These are phyloP conservation scores for Cliona cf. orientalis DNA, from an alignment of 37 sponge, comb jelly and placozoan species.

Conservation along the genomic window DNA sequence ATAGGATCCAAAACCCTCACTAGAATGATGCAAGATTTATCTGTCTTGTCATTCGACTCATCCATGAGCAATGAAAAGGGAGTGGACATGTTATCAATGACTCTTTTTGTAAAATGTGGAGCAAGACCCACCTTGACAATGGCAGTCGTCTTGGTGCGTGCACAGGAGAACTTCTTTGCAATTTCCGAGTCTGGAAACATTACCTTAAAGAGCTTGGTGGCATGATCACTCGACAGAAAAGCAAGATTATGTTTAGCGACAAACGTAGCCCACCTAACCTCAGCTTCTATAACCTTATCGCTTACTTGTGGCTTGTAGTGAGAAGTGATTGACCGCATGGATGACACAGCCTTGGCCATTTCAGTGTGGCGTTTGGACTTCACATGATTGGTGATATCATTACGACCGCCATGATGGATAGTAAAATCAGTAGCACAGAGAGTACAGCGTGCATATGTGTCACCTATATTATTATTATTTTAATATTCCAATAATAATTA, in stretches of 20 bases:
- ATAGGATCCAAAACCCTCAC: neutral
- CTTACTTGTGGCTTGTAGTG: neutral
- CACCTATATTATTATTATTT: slow-evolving; percentile 14
- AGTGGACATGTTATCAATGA: neutral
- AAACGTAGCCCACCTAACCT: slow-evolving; percentile 45
- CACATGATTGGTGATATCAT: slow-evolving; percentile 46
- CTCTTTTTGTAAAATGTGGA: slow-evolving; percentile 3
- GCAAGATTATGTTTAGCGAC: slow-evolving; percentile 49
- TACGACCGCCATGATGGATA: slow-evolving; percentile 35
- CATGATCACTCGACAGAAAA: slow-evolving; percentile 55
- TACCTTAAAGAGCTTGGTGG: slow-evolving; percentile 31
- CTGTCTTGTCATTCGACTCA: slow-evolving; percentile 44
- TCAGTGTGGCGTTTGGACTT: slow-evolving; percentile 24
- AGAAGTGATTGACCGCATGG: slow-evolving; percentile 19
- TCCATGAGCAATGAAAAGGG: slow-evolving; percentile 26
- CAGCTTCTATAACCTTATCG: slow-evolving; percentile 4
- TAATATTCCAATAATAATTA: too few relatives aligned
- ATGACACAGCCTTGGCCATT: neutral
- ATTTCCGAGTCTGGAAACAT: slow-evolving; percentile 47
- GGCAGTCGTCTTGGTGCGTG: slow-evolving; percentile 41
- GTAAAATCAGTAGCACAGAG: slow-evolving; percentile 23
- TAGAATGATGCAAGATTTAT: slow-evolving; percentile 27
- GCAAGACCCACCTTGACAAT: slow-evolving; percentile 34
- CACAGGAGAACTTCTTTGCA: slow-evolving; percentile 47
- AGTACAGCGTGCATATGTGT: slow-evolving; percentile 25